Conservation (phyloP, 2,888 invertebrate genomes). For the Amaurobius ferox region DNA sequence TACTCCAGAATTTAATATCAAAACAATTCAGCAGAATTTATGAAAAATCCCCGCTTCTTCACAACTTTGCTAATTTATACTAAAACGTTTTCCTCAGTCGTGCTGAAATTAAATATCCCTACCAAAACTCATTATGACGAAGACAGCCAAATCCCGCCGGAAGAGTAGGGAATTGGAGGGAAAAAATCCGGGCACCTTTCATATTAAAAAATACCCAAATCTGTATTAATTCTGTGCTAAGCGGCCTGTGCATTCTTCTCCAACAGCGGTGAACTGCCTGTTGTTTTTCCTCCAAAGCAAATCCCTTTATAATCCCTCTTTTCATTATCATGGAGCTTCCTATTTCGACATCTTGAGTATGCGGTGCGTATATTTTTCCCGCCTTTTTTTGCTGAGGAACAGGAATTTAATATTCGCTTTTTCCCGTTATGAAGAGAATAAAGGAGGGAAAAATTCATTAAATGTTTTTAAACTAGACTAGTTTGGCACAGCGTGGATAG, state of each 20-base stretch:
- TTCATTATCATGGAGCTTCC: constrained; percentile 6
- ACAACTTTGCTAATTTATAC: constrained; percentile 16
- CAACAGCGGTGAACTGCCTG: constrained; percentile 1
- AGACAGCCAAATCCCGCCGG: not conserved
- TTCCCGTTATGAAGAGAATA: not conserved
- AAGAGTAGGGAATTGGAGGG: not conserved
- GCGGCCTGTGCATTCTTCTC: constrained; percentile 11
- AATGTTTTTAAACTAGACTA: constrained; percentile 11
- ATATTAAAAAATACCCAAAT: constrained; percentile 18
- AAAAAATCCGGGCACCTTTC: constrained; percentile 8
- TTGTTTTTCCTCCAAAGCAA: constrained; percentile 9
- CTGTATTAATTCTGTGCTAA: constrained; percentile 14
- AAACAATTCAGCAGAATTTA: too few species aligned
- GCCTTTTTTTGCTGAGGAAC: not conserved
- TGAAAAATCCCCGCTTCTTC: not conserved
- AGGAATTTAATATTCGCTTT: constrained; percentile 16
- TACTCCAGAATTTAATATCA: too few species aligned
- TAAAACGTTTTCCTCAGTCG: not conserved
- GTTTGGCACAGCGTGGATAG: not conserved
- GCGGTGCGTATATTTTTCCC: not conserved
- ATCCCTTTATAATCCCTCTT: constrained; percentile 14
- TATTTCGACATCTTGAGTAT: constrained; percentile 12
- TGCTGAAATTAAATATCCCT: not conserved
- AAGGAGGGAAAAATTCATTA: constrained; percentile 5
- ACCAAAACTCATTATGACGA: constrained; percentile 3